Conservation (phyloP, 2,888 invertebrate genomes). For the Dexiosoma caninum region DNA sequence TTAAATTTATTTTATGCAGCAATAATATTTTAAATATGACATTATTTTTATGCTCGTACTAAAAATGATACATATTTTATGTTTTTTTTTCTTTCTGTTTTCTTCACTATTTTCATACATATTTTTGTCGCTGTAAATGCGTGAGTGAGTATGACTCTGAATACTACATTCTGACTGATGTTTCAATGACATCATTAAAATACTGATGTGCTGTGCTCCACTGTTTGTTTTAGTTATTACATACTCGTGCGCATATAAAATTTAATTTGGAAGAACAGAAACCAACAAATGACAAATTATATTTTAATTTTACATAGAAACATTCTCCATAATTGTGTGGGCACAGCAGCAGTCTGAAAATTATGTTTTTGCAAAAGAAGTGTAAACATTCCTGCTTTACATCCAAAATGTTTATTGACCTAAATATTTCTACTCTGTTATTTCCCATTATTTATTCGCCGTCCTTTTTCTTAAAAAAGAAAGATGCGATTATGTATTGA, state of each 20-base stretch:
- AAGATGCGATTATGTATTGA: too few relatives aligned
- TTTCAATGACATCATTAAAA: slow-evolving; percentile 43
- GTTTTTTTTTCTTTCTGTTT: too few relatives aligned
- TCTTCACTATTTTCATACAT: not conserved
- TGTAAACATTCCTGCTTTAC: too few relatives aligned
- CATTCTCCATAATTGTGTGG: slow-evolving; percentile 3
- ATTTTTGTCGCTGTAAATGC: not conserved
- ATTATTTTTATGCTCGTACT: not conserved
- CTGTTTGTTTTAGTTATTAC: not conserved
- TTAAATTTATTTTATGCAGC: not conserved
- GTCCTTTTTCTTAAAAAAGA: too few relatives aligned
- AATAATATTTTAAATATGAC: not conserved
- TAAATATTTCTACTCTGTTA: too few relatives aligned
- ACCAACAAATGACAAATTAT: not conserved
- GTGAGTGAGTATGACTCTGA: not conserved
- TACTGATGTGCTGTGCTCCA: not conserved
- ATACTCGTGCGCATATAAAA: not conserved
- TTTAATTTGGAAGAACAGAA: not conserved
- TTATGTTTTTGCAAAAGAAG: not conserved
- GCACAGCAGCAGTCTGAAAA: not conserved
- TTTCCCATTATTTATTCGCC: too few relatives aligned
- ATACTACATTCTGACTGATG: slow-evolving; percentile 26
- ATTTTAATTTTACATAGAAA: not conserved
- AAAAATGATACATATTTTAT: slow-evolving; percentile 6
- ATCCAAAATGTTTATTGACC: too few relatives aligned